Evolutionary conservation across 1,140 invertebrate genomes (phyloP), one percentile per base, ranked within the genome.

Genomic region (Pararge aegeria): DNA sequence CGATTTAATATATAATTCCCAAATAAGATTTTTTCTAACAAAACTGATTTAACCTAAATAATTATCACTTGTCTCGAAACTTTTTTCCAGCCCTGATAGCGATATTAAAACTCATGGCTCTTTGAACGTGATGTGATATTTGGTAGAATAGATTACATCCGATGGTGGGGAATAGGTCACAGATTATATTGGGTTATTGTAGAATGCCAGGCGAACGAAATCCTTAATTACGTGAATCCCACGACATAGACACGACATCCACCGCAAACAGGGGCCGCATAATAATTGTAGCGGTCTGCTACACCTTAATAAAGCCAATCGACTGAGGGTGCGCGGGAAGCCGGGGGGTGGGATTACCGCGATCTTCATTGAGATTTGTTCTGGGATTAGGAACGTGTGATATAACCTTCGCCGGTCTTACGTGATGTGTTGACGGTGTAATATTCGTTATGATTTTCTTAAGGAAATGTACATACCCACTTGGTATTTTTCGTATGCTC

Each of bases 301-400:
- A 84, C 83, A 86, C 86, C 83, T 89, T 87, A 89, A 89, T 89
- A 89, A 89, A 89, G 86, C 77, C 86, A 89, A 89, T 89, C 78
- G 82, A 70, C 76, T 61, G 65, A 61, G 55, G 73, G 44, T 9
- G 66, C 48, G 54, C 53, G 65, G 51, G 57, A 58, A 18, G 58
- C 58, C 51, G 64, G 59, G 62, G 59, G 70, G 68, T 59, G 66
- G 81, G 86, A 87, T 86, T 87, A 73, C 72, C 76, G 71, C 80
- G 74, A 76, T 86, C 81, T 86, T 87, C 83, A 89, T 87, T 87
- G 86, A 89, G 86, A 89, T 89, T 89, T 89, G 86, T 89, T 83
- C 81, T 73, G 80, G 83, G 83, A 87, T 89, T 87, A 86, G 71
- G 70, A 73, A 64, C 72, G 73, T 79, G 81, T 84, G 74, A 83